A percentile compares a stretch with the other conserved stretches of the same genome.
Conservation (phyloP, 2,888 invertebrate species). For the Lagria hirta region DNA sequence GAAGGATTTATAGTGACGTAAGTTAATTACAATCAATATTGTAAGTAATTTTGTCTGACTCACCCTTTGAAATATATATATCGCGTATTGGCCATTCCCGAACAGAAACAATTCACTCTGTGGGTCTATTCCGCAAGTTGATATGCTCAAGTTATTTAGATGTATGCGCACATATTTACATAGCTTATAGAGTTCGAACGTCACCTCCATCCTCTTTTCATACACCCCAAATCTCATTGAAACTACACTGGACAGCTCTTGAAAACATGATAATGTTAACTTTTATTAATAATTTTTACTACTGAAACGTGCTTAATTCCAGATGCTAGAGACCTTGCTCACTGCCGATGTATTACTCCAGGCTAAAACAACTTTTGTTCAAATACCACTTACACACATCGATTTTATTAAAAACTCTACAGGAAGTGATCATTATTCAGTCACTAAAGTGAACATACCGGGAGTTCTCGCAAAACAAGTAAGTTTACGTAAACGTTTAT, state of each 20-base stretch:
- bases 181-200: conserved; percentile 33
- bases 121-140: conserved; percentile 37
- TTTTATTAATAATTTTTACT: conserved; percentile 16
- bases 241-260: conserved; percentile 23
- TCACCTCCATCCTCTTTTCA: conserved; percentile 11
- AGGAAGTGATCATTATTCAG: conserved; percentile 63
- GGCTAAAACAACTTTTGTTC: conserved; percentile 64
- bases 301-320: conserved; percentile 33
- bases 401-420: conserved; percentile 71
- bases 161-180: conserved; percentile 47
- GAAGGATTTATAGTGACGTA: too few species aligned
- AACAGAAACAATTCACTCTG: conserved; percentile 40
- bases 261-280: conserved; percentile 23
- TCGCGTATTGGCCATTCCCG: conserved; percentile 21
- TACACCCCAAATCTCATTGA: conserved; percentile 11
- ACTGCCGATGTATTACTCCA: conserved; percentile 54
- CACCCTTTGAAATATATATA: conserved; percentile 10
- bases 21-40: too few species aligned
- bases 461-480: conserved; percentile 42
- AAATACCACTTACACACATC: conserved; percentile 66
- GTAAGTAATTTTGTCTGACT: too few species aligned
- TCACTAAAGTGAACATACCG: conserved; percentile 59
- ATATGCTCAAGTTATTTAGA: conserved; percentile 44
- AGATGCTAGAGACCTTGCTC: conserved; percentile 66
- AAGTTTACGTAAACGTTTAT: too few species aligned